Evolutionary conservation across 1,140 invertebrate genomes (phyloP), one percentile per base, ranked within the genome.

Genomic region (Brachystomella parvula): DNA sequence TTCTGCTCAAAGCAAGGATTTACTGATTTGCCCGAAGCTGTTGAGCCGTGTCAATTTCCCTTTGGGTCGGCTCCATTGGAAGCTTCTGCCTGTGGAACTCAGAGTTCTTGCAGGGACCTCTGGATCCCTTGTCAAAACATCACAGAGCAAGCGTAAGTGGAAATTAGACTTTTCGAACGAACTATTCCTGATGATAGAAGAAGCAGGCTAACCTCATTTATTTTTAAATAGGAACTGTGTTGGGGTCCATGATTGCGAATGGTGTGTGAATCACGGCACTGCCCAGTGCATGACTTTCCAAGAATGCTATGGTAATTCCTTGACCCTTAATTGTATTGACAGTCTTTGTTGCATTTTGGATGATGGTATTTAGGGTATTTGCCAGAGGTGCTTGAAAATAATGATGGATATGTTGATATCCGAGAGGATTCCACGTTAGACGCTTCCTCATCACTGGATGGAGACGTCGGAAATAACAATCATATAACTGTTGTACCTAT

Each of bases 181-280:
- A n/a, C n/a, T n/a, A n/a, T n/a, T n/a, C n/a, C n/a, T n/a, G n/a
- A n/a, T n/a, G n/a, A n/a, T n/a, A n/a, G n/a, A n/a, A n/a, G n/a
- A n/a, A n/a, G n/a, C n/a, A n/a, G n/a, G n/a, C n/a, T n/a, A n/a
- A n/a, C n/a, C n/a, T n/a, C n/a, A n/a, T n/a, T n/a, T n/a, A n/a
- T n/a, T n/a, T n/a, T n/a, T n/a, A n/a, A n/a, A 49, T 44, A 32
- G 53, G 1, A 17, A 21, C 24, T 58, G 65, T 28, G 31, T 49
- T 1, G 15, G 15, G 3, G 29, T 47, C 28, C 47, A 44, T 63
- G 90, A 89, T 53, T 96, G 93, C 78, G 89, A 93, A 75, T 96
- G 93, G 93, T 96, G 93, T 77, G 87, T 90, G 29, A 21, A 33
- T 21, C 2, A 26, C 17, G 28, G 30, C 15, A 65, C 21, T 47